phyloP scores from a whole-genome alignment of 1,140 invertebrate species.

The Euschistus heros region DNA sequence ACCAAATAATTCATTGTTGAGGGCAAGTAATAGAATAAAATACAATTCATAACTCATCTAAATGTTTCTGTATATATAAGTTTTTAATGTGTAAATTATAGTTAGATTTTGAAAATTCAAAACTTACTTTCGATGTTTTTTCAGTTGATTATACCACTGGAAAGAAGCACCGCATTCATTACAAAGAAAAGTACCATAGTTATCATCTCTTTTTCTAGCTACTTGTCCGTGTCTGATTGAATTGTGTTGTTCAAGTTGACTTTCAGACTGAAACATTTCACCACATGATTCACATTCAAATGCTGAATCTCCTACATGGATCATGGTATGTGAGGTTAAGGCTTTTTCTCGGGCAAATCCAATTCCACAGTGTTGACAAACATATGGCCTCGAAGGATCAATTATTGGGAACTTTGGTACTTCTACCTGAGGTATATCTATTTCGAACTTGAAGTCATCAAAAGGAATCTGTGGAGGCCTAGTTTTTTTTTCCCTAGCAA shows the following conservation, averaged over 20 bases:
- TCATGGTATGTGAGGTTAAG: constrained; percentile 54
- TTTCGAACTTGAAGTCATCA: background rate
- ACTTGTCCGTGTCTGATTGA: constrained; percentile 7
- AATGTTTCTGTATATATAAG: too few relatives aligned
- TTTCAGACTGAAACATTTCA: constrained; percentile 66
- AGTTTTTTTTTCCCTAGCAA: background rate
- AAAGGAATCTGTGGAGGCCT: background rate
- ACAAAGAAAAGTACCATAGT: constrained; percentile 62
- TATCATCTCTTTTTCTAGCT: constrained; percentile 40
- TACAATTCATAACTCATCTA: background rate
- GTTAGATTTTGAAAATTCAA: too few relatives aligned
- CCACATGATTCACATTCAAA: constrained; percentile 63
- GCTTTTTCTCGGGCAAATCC: constrained; percentile 71
- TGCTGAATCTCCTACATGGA: constrained; percentile 50
- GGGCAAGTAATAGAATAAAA: background rate
- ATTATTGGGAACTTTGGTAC: constrained; percentile 47
- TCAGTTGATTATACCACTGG: constrained; percentile 58
- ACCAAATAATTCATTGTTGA: background rate
- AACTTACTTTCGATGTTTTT: constrained; percentile 48
- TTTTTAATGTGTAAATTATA: too few relatives aligned
- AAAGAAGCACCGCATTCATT: constrained; percentile 62
- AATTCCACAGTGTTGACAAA: constrained; percentile 66
- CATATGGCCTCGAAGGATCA: constrained; percentile 63
- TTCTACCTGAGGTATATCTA: background rate
- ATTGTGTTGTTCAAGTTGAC: constrained; percentile 40